Evolutionary conservation across 2,888 invertebrate genomes (phyloP).

Genomic region (Seira musarum): DNA sequence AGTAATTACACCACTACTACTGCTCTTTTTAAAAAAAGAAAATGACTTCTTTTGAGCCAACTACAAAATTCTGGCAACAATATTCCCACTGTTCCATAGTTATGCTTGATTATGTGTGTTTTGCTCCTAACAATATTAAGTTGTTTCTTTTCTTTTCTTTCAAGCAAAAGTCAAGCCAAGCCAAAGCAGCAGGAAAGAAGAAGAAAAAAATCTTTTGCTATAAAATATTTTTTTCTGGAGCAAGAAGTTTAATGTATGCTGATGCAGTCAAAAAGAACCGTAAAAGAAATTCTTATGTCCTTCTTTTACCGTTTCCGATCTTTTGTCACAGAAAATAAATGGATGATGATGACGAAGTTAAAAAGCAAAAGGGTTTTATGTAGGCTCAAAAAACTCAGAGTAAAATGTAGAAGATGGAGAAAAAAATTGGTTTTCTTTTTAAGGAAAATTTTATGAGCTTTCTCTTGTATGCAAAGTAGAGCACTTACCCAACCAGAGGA

Average conservation of each 20-base stretch:
- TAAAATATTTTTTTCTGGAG: background rate
- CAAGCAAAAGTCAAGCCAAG: slow-evolving; percentile 44
- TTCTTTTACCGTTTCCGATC: slow-evolving; percentile 58
- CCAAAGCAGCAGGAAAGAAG: too few species aligned
- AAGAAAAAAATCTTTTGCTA: slow-evolving; percentile 31
- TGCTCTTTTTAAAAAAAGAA: slow-evolving; percentile 63
- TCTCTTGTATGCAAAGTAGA: slow-evolving; percentile 29
- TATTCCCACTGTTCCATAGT: background rate
- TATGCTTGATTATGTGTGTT: background rate
- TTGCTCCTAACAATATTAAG: slow-evolving; percentile 47
- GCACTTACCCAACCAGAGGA: background rate
- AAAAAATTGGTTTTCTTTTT: slow-evolving; percentile 43
- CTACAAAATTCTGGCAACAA: background rate
- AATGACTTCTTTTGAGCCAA: slow-evolving; percentile 48
- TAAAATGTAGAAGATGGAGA: slow-evolving; percentile 34
- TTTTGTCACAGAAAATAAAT: slow-evolving; percentile 59
- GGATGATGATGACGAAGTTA: slow-evolving; percentile 50
- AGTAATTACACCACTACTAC: slow-evolving; percentile 69
- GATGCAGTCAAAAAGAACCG: slow-evolving; percentile 51
- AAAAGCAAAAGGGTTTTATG: slow-evolving; percentile 26
- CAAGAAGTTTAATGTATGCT: slow-evolving; percentile 44
- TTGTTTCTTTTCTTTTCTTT: slow-evolving; percentile 40
- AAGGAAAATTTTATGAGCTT: slow-evolving; percentile 53
- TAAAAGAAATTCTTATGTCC: slow-evolving; percentile 49
- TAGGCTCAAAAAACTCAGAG: too few species aligned